Evolutionary conservation across 2,888 invertebrate genomes (phyloP), one percentile per base, ranked within the genome.

Genomic region (Epirrhoe tristata): DNA sequence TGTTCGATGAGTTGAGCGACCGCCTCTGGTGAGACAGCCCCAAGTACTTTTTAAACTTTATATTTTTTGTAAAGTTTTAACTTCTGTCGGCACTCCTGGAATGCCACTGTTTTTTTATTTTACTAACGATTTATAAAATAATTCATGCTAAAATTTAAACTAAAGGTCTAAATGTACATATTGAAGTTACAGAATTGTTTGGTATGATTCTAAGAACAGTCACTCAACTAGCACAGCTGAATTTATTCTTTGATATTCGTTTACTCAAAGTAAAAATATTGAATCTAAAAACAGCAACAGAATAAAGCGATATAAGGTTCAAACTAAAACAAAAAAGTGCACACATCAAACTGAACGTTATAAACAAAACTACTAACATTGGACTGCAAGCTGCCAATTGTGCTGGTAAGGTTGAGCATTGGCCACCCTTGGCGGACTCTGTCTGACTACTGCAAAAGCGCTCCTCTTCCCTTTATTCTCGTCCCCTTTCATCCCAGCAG

Each of bases 311-410:
- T 81, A 77, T 74, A 70, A n/a, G 70, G 79, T 78, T 77, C 66
- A 79, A 77, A 77, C 76, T 48, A 66, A 70, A 67, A 62, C 17
- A 14, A 14, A 61, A 62, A 74, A 52, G n/a, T 39, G 57, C 71
- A 76, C 76, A 79, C 75, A 77, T 66, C 8, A 66, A 73, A 62
- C 58, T 8, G 7, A 63, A 63, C 14, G 39, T 17, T 58, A 67
- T 80, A 81, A 83, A 80, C 76, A 79, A 78, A 88, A 82, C 94
- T 94, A 95, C 95, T 95, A 95, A 95, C 95, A 95, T 86, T 95
- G 95, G 81, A 95, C 95, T 80, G 95, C 91, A 85, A 95, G 94
- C 87, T 95, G 95, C 94, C 95, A 95, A 89, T 94, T 90, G 78
- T 90, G 88, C 75, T 71, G 70, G 58, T 70, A 67, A 57, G 60